Conservation (phyloP, 1,140 invertebrate species). For the Orius laevigatus region DNA sequence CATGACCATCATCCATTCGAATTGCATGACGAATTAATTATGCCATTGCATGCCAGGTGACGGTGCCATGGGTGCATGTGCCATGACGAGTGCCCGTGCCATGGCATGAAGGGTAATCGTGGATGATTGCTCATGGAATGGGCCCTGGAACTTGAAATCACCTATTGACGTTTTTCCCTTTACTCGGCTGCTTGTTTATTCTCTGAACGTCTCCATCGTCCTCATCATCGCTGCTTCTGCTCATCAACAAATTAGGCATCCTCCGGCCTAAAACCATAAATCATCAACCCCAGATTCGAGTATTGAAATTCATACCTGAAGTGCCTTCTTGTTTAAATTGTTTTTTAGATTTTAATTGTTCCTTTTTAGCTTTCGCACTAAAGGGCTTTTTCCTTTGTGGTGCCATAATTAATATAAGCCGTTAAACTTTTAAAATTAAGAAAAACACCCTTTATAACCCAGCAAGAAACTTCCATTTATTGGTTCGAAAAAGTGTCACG, state of each 20-base stretch:
- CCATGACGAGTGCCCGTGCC: no score
- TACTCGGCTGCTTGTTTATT: conserved; percentile 25
- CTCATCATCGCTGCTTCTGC: conserved; percentile 10
- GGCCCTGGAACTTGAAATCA: conserved; percentile 8
- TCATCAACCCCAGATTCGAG: no score
- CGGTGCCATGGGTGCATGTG: no score
- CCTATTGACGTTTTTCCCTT: conserved; percentile 23
- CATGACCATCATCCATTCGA: no score
- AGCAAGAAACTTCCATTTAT: no score
- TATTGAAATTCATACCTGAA: conserved; percentile 7
- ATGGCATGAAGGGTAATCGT: no score
- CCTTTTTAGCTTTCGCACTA: conserved; percentile 81
- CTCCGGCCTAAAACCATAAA: no score
- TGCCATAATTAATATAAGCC: conserved; percentile 36
- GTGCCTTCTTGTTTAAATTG: conserved; percentile 24
- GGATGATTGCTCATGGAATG: no score
- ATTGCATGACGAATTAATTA: no score
- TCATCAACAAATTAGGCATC: not conserved
- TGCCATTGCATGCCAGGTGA: no score
- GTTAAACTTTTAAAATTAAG: not conserved
- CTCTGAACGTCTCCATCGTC: conserved; percentile 23
- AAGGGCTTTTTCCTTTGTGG: conserved; percentile 62
- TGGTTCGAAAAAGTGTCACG: no score
- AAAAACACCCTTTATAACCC: not conserved
- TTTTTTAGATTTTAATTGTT: conserved; percentile 67